Conservation (phyloP, 2,113 vertebrate genomes). For the Dicerorhinus sumatrensis region DNA sequence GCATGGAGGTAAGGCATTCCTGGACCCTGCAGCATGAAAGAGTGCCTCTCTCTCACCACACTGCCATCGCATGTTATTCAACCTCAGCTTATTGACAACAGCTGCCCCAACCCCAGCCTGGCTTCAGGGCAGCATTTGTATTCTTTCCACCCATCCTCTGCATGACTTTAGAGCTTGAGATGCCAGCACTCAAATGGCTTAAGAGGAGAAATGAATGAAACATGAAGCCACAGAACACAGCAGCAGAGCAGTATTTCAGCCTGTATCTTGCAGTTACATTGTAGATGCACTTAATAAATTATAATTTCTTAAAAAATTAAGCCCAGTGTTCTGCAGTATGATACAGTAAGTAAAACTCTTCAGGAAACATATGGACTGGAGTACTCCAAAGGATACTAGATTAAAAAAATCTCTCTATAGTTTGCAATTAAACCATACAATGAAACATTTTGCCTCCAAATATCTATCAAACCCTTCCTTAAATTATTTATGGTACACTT, state of each 20-base stretch:
- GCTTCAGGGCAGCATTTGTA: conserved; percentile 75
- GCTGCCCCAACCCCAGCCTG: conserved; percentile 64
- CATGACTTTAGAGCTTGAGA: conserved; percentile 55
- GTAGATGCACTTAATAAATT: conserved; percentile 5
- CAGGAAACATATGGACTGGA: neutral
- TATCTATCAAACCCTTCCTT: conserved; percentile 70
- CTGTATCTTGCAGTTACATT: conserved; percentile 20
- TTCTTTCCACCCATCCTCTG: conserved; percentile 68
- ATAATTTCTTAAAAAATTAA: neutral
- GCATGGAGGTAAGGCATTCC: conserved; percentile 49
- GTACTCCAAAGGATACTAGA: neutral
- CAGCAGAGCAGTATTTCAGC: conserved; percentile 16
- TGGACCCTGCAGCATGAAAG: conserved; percentile 39
- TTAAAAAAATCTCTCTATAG: neutral
- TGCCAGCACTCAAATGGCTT: conserved; percentile 44
- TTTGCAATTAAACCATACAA: conserved; percentile 34
- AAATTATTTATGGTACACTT: conserved; percentile 78
- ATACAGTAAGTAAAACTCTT: neutral
- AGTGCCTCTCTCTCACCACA: conserved; percentile 54
- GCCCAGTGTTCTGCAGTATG: neutral
- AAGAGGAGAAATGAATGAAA: conserved; percentile 63
- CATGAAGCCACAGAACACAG: conserved; percentile 57
- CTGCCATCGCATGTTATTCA: conserved; percentile 71
- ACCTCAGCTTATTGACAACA: conserved; percentile 69
- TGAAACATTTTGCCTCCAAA: neutral